Base-by-base conservation (phyloP, 2,888 invertebrate genomes). In the Serrognathus titanus region DNA sequence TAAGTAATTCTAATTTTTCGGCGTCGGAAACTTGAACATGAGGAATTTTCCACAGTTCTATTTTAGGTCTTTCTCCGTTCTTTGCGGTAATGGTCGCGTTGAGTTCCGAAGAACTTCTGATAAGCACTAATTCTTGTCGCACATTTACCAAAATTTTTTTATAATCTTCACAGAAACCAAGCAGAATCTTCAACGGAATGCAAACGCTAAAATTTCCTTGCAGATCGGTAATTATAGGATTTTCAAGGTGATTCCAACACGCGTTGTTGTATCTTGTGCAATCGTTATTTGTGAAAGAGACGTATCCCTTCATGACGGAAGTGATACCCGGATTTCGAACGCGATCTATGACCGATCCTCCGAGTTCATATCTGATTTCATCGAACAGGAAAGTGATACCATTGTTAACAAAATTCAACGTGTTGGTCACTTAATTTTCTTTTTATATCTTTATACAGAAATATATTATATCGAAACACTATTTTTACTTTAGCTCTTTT, bases 131-230 rank as follows among this genome's bases (percentile, higher is more conserved):
- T 63, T 77, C 75, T 69, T 76, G 75, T 65, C 71, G 72, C 53
- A 68, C 67, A 61, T 76, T 76, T 1, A 75, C 60, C 51, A 75
- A 63, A 48, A 76, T 69, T 65, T 71, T 72, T 37, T 68, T 68
- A 58, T 71, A 76, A 61, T 76, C 71, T 62, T 74, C 71, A 40
- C 68, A 67, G 63, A 74, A 75, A 3, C 72, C 74, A n/a, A 75
- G 53, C 12, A 75, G 31, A 53, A 63, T 61, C 55, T 66, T 69
- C 10, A 75, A 60, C 10, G 72, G 59, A 11, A 57, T 37, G 10
- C 55, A 53, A 9, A 48, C 48, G 43, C 11, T 48, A 16, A 52
- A 45, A 16, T 16, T 45, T 10, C 46, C 46, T 24, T 57, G 31
- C 31, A 39, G 51, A 48, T 66, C 48, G 2, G 53, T 49, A 37